Base-by-base conservation (phyloP, 2,797 vertebrate genomes). In the Sphenodon punctatus region DNA sequence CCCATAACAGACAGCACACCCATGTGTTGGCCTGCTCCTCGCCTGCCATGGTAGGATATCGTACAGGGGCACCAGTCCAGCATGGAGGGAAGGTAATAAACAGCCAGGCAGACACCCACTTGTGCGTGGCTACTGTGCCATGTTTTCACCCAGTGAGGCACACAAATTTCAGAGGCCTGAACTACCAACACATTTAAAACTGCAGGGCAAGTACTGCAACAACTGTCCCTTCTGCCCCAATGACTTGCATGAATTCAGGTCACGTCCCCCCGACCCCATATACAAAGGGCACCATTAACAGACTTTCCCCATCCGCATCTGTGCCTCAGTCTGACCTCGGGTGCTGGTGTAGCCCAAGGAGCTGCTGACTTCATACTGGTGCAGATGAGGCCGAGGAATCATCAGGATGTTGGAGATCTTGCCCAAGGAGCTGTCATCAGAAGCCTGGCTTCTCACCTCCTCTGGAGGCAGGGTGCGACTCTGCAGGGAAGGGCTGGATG, bases 311-410 rank as follows among this genome's bases (percentile, higher is more conserved):
- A 25, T n/a, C 4, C 49, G 20, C 11, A 22, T 15, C 13, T 13
- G 4, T 27, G 55, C 30, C 72, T 59, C 15, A 30, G 42, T 68
- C 95, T 94, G 89, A 99, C 98, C 98, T 97, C 97, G 96, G 64
- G 97, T 98, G 94, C 98, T 98, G 88, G 97, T 97, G 90, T 99
- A 99, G 66, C 98, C 98, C 90, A 99, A 91, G 15, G 98, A 99
- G 92, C 98, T 99, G 96, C 98, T 99, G 96, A 99, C 97, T 96
- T 99, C 98, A 43, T 98, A 99, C 84, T 98, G 98, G 78, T 96
- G 96, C 5, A 96, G 91, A 66, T 97, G 96, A 11, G 96, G 92
- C 4, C 98, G 96, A 0, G 98, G 98, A 80, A 99, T 99, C 71
- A 98, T 96, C 59, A 99, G 93, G 92, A 99, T 97, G 92, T 97